Base-by-base conservation (phyloP, 2,797 vertebrate species). In the Pteropus rufus region DNA sequence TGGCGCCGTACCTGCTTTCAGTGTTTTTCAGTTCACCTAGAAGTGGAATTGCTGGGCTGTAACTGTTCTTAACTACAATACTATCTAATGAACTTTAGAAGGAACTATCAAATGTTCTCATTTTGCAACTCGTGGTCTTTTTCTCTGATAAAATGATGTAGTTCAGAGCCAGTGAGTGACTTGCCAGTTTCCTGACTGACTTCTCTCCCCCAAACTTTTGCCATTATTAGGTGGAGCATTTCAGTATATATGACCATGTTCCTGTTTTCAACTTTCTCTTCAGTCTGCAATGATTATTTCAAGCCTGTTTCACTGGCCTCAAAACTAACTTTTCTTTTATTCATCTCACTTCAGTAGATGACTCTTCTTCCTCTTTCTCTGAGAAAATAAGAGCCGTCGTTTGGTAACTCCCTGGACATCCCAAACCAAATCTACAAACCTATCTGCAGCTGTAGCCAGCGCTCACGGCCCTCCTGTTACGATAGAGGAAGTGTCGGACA, bases 101-200 rank as follows among this genome's bases (percentile, higher is more conserved):
- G 75, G 31, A 98, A 85, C 88, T 89, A 80, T 21, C 24, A 93
- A 80, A 56, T 81, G n/a, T 77, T 62, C 90, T 96, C 31, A 89
- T 92, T 76, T 92, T 94, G 31, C 96, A 87, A 96, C 4, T 1
- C 83, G 23, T 3, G 3, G 46, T 89, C 52, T 83, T 89, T 87
- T 87, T 88, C 49, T 94, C 60, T 89, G 58, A 83, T 96, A 91
- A 93, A 91, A 76, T 73, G n/a, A 91, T 62, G 83, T 2, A 52
- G 24, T 93, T 93, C 75, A 70, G 75, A 89, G 81, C 91, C 89
- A 89, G 5, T 67, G 44, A 81, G 39, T 93, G 87, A 91, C 86
- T 94, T 92, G 56, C 67, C 84, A 76, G 89, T 82, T 97, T 69
- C 5, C 9, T 80, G 79, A 69, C 36, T 24, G 24, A 88, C 81